A percentile compares a stretch with the other conserved stretches of the same genome.
Evolutionary conservation across 2,888 invertebrate species (phyloP).

Genomic region (Mycalesis mineus): DNA sequence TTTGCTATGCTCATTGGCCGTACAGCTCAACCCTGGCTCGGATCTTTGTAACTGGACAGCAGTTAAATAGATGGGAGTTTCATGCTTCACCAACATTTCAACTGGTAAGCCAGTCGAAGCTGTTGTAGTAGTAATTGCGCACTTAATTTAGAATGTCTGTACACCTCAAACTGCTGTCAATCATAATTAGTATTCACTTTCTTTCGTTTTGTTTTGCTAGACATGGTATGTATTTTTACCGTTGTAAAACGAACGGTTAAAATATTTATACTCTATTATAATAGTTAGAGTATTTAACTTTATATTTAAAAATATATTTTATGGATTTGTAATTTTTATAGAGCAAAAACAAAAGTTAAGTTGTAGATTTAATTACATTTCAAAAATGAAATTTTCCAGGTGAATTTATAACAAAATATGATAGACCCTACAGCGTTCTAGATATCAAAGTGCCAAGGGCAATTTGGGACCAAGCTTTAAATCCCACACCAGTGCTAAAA

Average conservation of each 20-base stretch:
- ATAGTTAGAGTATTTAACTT: too few relatives aligned
- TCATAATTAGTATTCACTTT: conserved; percentile 30
- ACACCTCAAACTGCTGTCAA: conserved; percentile 34
- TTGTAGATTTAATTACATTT: too few relatives aligned
- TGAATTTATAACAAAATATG: conserved; percentile 35
- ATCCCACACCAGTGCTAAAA: conserved; percentile 60
- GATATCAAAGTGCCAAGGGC: conserved; percentile 53
- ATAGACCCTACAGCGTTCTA: conserved; percentile 53
- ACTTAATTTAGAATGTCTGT: conserved; percentile 20
- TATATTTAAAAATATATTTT: too few relatives aligned
- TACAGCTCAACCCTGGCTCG: conserved; percentile 58
- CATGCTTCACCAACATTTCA: conserved; percentile 54
- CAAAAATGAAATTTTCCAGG: conserved; percentile 18
- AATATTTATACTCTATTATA: too few relatives aligned
- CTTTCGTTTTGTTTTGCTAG: conserved; percentile 30
- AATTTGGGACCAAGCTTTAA: conserved; percentile 59
- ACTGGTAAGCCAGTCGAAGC: conserved; percentile 49
- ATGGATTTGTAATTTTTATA: too few relatives aligned
- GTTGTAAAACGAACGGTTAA: too few relatives aligned
- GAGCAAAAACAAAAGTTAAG: too few relatives aligned
- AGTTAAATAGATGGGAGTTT: conserved; percentile 65
- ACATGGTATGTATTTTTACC: conserved; percentile 36
- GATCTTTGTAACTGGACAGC: conserved; percentile 49
- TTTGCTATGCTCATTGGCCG: conserved; percentile 56
- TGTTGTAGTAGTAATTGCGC: conserved; percentile 36